Evolutionary conservation across 1,140 invertebrate species (phyloP).

Genomic region (Rhopalosiphum maidis): DNA sequence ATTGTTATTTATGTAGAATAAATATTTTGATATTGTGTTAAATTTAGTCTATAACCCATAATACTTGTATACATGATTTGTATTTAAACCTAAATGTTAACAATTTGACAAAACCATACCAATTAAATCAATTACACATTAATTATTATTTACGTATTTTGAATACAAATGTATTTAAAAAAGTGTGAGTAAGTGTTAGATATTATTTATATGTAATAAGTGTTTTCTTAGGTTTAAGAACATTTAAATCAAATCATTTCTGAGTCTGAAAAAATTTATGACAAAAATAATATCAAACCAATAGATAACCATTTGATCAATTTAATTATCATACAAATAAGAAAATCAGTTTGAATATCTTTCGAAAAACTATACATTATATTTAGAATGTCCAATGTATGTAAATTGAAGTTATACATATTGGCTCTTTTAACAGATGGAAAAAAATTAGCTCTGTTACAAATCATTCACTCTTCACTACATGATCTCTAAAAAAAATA

Average conservation of each 20-base stretch:
- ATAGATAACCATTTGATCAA: not conserved
- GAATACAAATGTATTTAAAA: too few relatives aligned
- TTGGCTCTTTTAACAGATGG: fast-evolving
- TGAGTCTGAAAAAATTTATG: too few relatives aligned
- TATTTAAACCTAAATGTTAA: too few relatives aligned
- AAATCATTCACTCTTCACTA: not conserved
- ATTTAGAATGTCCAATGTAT: not conserved
- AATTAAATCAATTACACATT: not conserved
- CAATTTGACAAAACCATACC: not conserved
- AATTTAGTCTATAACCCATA: not conserved
- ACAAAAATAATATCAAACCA: not conserved
- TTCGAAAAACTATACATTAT: not conserved
- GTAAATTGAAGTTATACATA: not conserved
- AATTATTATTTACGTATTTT: not conserved
- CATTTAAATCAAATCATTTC: not conserved
- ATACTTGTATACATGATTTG: not conserved
- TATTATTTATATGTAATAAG: not conserved
- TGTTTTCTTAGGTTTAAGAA: not conserved
- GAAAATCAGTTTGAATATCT: not conserved
- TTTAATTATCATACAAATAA: not conserved
- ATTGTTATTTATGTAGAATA: too few relatives aligned
- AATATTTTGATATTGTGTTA: not conserved
- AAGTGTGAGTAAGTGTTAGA: not conserved
- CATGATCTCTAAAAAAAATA: not conserved
- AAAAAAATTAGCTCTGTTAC: not conserved